Percentiles rank a stretch among this genome's conserved stretches.
Conservation (phyloP, 2,888 invertebrate species). For the Leucophora obtusa region DNA sequence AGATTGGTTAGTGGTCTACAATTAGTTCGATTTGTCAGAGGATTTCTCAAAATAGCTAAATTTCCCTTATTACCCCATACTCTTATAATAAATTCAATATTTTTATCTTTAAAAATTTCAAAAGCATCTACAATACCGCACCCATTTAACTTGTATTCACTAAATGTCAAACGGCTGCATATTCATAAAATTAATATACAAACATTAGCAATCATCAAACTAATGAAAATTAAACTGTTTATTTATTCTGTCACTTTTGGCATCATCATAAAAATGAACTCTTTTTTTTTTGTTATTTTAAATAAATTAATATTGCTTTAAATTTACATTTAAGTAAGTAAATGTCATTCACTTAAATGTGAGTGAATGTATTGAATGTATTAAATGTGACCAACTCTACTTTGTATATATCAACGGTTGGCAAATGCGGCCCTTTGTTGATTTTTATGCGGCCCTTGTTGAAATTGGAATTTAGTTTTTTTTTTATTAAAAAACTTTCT, state of each 20-base stretch:
- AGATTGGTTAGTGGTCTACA: too few relatives aligned
- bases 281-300: constrained; percentile 39
- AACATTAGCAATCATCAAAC: constrained; percentile 44
- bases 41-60: too few relatives aligned
- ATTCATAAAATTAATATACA: constrained; percentile 30
- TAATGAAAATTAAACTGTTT: constrained; percentile 61
- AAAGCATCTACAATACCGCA: constrained; percentile 25
- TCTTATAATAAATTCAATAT: too few relatives aligned
- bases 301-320: constrained; percentile 54
- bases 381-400: too few relatives aligned
- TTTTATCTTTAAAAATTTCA: neutral
- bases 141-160: constrained; percentile 43
- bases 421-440: too few relatives aligned
- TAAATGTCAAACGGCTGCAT: constrained; percentile 62
- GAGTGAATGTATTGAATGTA: neutral
- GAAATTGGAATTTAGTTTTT: too few relatives aligned
- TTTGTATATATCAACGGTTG: too few relatives aligned
- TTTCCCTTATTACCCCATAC: too few relatives aligned
- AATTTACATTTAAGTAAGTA: constrained; percentile 54
- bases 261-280: constrained; percentile 55
- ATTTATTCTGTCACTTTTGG: constrained; percentile 60
- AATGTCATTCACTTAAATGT: constrained; percentile 55
- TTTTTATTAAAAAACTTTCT: too few relatives aligned
- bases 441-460: too few relatives aligned
- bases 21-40: too few relatives aligned